Conservation (phyloP, 2,113 vertebrate genomes). For the Protomyctophum bolini region DNA sequence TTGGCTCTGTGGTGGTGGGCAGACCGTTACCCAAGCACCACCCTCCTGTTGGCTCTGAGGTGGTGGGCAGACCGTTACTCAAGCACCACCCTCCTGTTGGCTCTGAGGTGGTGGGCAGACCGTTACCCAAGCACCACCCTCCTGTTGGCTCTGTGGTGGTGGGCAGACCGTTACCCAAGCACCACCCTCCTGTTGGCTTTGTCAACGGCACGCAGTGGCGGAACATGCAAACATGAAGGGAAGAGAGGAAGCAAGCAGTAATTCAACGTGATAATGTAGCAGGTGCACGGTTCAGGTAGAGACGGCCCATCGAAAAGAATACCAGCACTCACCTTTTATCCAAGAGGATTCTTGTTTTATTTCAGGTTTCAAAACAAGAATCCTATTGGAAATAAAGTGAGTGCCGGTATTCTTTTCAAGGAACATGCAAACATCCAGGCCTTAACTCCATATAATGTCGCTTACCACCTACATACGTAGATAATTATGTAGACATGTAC, state of each 20-base stretch:
- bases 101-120: background rate
- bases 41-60: conserved; percentile 1
- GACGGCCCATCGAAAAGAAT: no score
- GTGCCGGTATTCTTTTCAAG: background rate
- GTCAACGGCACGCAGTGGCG: conserved; percentile 22
- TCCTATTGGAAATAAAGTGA: no score
- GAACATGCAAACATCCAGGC: conserved; percentile 33
- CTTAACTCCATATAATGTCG: conserved; percentile 21
- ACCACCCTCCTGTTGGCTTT: conserved; percentile 1
- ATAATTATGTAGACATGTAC: no score
- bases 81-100: background rate
- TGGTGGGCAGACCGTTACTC: no score
- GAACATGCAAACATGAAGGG: conserved; percentile 30
- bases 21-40: no score
- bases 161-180: no score
- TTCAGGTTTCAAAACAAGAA: no score
- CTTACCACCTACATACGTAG: background rate
- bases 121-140: background rate
- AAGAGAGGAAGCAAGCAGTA: no score
- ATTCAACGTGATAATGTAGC: no score
- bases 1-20: background rate
- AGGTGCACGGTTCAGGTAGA: no score
- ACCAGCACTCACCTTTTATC: no score
- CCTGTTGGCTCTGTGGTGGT: background rate
- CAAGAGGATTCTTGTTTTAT: no score